These are phyloP conservation scores for Hydrolagus affinis DNA, from an alignment of 2,113 vertebrate species.

Conservation along the genomic window DNA sequence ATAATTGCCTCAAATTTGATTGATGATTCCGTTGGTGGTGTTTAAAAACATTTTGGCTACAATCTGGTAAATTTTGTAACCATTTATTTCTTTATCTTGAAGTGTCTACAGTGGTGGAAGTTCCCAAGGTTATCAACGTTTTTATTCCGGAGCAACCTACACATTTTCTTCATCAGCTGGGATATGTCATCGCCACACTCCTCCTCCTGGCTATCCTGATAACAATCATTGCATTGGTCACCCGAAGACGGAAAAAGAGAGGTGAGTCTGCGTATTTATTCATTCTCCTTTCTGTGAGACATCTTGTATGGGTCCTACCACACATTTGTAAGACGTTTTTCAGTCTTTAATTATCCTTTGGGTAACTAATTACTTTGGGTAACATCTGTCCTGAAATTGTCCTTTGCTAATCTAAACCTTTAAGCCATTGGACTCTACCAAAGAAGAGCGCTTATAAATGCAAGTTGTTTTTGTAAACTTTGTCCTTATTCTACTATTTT, in stretches of 20 bases:
- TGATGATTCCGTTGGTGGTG: too few species aligned
- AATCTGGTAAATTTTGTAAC: not conserved
- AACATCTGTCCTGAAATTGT: too few species aligned
- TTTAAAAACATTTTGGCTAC: not conserved
- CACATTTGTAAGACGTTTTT: too few species aligned
- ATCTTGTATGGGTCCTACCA: not conserved
- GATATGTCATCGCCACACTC: slow-evolving; percentile 78
- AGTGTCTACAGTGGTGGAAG: slow-evolving; percentile 61
- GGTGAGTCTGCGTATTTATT: slow-evolving; percentile 51
- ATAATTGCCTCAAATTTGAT: too few species aligned
- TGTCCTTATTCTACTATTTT: too few species aligned
- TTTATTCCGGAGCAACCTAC: slow-evolving; percentile 74
- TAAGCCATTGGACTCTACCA: too few species aligned
- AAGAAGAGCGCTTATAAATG: too few species aligned
- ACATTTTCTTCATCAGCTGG: slow-evolving; percentile 82
- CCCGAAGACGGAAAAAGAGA: slow-evolving; percentile 64
- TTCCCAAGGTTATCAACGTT: slow-evolving; percentile 73
- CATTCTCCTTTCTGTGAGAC: not conserved
- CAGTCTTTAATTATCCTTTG: too few species aligned
- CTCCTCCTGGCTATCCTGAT: slow-evolving; percentile 73
- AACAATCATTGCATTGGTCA: slow-evolving; percentile 59
- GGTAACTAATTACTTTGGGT: too few species aligned
- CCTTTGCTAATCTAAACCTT: too few species aligned
- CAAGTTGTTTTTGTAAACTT: too few species aligned
- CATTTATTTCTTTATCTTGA: not conserved